Evolutionary conservation across 2,888 invertebrate species (phyloP).

Genomic region (Bembecia ichneumoniformis): DNA sequence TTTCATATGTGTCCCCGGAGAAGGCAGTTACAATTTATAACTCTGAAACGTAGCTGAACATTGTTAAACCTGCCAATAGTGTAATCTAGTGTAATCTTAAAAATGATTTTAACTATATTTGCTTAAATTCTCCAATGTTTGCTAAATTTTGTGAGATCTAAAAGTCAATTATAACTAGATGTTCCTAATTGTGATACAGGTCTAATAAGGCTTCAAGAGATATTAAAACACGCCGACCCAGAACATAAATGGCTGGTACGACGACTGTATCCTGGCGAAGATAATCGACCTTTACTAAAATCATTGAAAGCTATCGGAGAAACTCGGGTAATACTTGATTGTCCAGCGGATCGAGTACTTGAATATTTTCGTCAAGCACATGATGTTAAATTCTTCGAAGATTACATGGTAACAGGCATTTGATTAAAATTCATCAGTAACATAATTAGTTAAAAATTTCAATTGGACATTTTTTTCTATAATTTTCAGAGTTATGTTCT

Average conservation of each 20-base stretch:
- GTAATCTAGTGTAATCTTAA: too few species aligned
- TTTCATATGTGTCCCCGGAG: too few species aligned
- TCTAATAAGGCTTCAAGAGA: constrained; percentile 83
- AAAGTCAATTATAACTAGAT: background rate
- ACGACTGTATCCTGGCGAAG: constrained; percentile 69
- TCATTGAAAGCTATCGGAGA: constrained; percentile 79
- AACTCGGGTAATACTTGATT: constrained; percentile 83
- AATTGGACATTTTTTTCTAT: background rate
- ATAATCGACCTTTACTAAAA: constrained; percentile 80
- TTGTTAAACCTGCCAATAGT: too few species aligned
- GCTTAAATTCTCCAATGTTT: too few species aligned
- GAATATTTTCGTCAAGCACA: constrained; percentile 81
- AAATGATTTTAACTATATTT: too few species aligned
- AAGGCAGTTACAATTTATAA: too few species aligned
- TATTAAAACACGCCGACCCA: constrained; percentile 80
- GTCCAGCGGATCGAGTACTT: constrained; percentile 77
- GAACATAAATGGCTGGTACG: constrained; percentile 79
- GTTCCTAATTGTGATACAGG: constrained; percentile 41
- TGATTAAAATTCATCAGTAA: background rate
- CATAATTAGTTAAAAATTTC: background rate
- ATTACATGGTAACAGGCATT: constrained; percentile 76
- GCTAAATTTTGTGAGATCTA: background rate
- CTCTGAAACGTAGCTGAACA: too few species aligned
- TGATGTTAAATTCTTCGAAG: constrained; percentile 87
- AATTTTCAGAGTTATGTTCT: constrained; percentile 55